Evolutionary conservation across 2,888 invertebrate species (phyloP).

Genomic region (Pelosia muscerda): DNA sequence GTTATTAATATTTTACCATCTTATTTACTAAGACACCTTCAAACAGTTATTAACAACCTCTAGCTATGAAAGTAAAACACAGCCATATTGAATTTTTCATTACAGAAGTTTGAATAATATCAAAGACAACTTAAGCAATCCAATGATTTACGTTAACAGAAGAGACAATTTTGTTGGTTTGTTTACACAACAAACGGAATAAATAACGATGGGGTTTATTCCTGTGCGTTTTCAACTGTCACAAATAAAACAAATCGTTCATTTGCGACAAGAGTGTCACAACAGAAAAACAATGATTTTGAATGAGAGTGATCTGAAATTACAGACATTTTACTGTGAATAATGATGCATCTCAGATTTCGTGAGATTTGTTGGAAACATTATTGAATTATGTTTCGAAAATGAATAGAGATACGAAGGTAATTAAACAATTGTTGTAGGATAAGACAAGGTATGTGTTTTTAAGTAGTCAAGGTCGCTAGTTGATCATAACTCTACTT

Average conservation of each 20-base stretch:
- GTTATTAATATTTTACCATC: not conserved
- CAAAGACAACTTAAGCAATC: slow-evolving; percentile 6
- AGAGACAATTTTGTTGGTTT: slow-evolving; percentile 6
- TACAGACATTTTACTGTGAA: not conserved
- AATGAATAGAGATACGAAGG: not conserved
- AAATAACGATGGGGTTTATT: not conserved
- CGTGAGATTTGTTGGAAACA: not conserved
- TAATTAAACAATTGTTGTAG: not conserved
- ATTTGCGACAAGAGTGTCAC: not conserved
- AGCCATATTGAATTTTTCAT: slow-evolving; percentile 10
- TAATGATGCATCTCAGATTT: not conserved
- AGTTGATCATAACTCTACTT: not conserved
- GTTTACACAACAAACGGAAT: not conserved
- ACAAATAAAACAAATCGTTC: slow-evolving; percentile 4
- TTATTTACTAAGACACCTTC: not conserved
- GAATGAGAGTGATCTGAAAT: not conserved
- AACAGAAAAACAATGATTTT: not conserved
- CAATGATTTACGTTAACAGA: not conserved
- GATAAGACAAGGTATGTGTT: too few relatives aligned
- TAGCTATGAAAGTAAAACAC: not conserved
- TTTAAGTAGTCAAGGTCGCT: too few relatives aligned
- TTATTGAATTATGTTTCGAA: not conserved
- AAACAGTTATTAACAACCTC: not conserved
- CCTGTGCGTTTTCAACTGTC: not conserved
- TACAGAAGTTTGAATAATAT: slow-evolving; percentile 6